A percentile compares a stretch with the other conserved stretches of the same genome.
phyloP scores from a whole-genome alignment of 2,797 vertebrate species.

The Lateolabrax maculatus region DNA sequence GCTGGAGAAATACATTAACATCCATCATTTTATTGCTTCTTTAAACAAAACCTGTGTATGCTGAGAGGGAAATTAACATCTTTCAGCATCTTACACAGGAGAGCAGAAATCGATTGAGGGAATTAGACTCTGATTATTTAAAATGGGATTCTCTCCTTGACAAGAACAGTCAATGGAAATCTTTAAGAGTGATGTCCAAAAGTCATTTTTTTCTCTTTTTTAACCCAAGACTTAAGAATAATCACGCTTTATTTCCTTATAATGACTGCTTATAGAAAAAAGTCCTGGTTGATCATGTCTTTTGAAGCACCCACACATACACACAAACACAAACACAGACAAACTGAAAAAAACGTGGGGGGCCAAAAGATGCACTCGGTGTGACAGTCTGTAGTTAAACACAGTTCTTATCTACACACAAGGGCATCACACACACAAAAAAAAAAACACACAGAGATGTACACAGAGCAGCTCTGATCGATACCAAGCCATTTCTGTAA shows the following conservation, averaged over 20 bases:
- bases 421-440: conserved; percentile 3
- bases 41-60: conserved; percentile 6
- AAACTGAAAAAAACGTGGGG: background rate
- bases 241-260: conserved; percentile 21
- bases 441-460: background rate
- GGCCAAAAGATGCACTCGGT: conserved; percentile 16
- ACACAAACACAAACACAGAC: background rate
- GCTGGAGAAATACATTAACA: conserved; percentile 31
- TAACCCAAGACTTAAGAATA: background rate
- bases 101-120: background rate
- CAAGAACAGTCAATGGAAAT: background rate
- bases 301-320: background rate
- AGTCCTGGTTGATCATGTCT: background rate
- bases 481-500: conserved; percentile 79
- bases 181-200: background rate
- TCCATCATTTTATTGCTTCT: conserved; percentile 24
- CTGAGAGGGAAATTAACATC: conserved; percentile 9
- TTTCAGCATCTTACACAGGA: background rate
- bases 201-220: background rate
- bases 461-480: conserved; percentile 75
- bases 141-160: conserved; percentile 25
- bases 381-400: conserved; percentile 45
- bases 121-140: conserved; percentile 9
- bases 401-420: conserved; percentile 48
- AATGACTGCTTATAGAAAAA: background rate